Conservation (phyloP, 1,140 invertebrate genomes). For the Gryon sp. region DNA sequence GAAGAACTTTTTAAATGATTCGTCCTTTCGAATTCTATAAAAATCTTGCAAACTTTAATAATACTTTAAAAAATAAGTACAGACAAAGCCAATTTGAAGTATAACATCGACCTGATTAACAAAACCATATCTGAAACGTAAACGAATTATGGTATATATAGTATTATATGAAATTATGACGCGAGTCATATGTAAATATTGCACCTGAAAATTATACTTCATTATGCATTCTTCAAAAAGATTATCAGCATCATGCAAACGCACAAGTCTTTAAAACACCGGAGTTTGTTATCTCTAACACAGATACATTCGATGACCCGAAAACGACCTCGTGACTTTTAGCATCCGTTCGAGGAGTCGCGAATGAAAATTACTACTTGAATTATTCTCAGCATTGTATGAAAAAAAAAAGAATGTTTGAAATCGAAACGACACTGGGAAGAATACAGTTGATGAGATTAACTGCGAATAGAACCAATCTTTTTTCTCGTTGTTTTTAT, state of each 20-base stretch:
- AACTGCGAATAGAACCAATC: conserved; percentile 16
- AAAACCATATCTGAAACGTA: no score
- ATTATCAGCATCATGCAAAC: conserved; percentile 23
- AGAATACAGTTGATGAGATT: conserved; percentile 21
- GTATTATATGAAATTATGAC: no score
- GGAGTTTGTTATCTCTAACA: conserved; percentile 42
- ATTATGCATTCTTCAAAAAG: background rate
- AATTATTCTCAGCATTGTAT: conserved; percentile 55
- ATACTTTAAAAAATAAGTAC: no score
- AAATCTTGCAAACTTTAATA: no score
- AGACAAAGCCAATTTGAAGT: no score
- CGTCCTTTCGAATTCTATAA: no score
- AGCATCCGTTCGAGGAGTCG: conserved; percentile 45
- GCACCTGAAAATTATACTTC: no score
- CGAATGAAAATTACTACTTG: conserved; percentile 56
- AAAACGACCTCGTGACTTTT: conserved; percentile 56
- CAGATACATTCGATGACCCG: conserved; percentile 49
- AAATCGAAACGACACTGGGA: conserved; percentile 38
- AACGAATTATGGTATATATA: no score
- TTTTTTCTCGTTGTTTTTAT: conserved; percentile 23
- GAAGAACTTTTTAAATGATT: no score
- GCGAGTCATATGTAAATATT: no score
- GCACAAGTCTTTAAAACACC: conserved; percentile 22
- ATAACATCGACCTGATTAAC: no score
- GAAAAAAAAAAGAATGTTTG: conserved; percentile 26